phyloP scores from a whole-genome alignment of 30 jellyfish, hydroid and myxozoan species.

The Aurelia coerulea region DNA sequence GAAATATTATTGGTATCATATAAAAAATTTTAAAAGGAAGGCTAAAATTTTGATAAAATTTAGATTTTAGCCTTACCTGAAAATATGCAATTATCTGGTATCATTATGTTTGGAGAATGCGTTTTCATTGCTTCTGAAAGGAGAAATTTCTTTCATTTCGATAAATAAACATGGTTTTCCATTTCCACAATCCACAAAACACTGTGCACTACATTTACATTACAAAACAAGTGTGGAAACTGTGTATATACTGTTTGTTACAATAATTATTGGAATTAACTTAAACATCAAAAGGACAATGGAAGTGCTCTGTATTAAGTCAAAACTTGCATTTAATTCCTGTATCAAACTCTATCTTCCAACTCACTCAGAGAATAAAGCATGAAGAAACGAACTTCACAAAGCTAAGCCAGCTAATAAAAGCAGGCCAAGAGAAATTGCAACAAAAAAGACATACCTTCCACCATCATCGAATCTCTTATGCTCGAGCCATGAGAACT shows the following conservation, averaged over 20 bases:
- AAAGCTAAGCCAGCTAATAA: neutral
- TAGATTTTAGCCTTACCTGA: conserved; percentile 14
- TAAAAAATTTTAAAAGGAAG: no score
- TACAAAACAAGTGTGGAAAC: no score
- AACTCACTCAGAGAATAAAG: no score
- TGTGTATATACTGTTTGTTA: no score
- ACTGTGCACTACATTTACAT: no score
- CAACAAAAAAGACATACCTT: conserved; percentile 21
- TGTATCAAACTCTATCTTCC: no score
- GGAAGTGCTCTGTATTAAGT: no score
- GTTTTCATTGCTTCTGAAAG: conserved; percentile 11
- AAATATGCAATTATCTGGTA: conserved; percentile 16
- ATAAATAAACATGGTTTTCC: neutral
- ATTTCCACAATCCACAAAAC: neutral
- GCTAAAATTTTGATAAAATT: neutral
- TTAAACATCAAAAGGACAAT: no score
- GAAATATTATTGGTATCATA: no score
- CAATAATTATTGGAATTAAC: no score
- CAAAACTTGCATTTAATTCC: no score
- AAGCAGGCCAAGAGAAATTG: neutral
- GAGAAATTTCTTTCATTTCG: neutral
- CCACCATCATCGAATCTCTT: conserved; percentile 43
- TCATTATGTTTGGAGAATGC: neutral
- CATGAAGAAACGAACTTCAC: neutral
- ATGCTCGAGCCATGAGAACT: conserved; percentile 61